Conservation (phyloP, 1,140 invertebrate species). For the Magallana angulata region DNA sequence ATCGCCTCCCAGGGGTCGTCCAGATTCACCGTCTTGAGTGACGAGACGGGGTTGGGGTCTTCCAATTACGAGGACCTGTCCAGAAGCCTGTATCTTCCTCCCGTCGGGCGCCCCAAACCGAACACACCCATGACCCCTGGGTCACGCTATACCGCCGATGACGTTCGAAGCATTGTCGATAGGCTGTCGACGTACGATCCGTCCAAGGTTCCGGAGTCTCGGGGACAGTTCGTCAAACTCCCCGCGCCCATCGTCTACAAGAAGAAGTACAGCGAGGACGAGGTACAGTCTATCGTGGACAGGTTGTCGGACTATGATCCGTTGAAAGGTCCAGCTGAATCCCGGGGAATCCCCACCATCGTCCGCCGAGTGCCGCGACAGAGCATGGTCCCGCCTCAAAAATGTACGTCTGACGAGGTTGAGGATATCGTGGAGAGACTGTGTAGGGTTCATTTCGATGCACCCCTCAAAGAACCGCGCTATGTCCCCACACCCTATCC, state of each 20-base stretch:
- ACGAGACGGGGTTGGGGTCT: not conserved
- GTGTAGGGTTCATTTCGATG: constrained; percentile 41
- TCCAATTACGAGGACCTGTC: not conserved
- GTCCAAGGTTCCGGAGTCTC: constrained; percentile 62
- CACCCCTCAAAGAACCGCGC: not conserved
- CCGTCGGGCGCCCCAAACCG: constrained; percentile 17
- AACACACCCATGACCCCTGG: constrained; percentile 47
- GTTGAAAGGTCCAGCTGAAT: constrained; percentile 53
- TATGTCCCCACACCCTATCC: constrained; percentile 24
- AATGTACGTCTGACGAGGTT: constrained; percentile 55
- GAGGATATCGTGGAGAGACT: constrained; percentile 56
- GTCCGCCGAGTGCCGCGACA: constrained; percentile 47
- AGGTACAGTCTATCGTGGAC: constrained; percentile 63
- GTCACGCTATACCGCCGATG: constrained; percentile 55
- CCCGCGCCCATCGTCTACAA: constrained; percentile 54
- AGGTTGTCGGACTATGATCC: constrained; percentile 57
- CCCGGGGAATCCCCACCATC: constrained; percentile 46
- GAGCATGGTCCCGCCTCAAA: constrained; percentile 47
- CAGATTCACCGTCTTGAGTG: not conserved
- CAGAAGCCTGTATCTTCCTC: constrained; percentile 18
- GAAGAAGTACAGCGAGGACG: constrained; percentile 57
- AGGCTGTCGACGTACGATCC: constrained; percentile 63
- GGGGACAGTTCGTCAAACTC: constrained; percentile 54
- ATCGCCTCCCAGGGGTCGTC: constrained; percentile 39
- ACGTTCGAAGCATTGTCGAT: constrained; percentile 59